These are phyloP conservation scores for Flexamia atlantica DNA, from an alignment of 2,888 invertebrate species.

Conservation along the genomic window DNA sequence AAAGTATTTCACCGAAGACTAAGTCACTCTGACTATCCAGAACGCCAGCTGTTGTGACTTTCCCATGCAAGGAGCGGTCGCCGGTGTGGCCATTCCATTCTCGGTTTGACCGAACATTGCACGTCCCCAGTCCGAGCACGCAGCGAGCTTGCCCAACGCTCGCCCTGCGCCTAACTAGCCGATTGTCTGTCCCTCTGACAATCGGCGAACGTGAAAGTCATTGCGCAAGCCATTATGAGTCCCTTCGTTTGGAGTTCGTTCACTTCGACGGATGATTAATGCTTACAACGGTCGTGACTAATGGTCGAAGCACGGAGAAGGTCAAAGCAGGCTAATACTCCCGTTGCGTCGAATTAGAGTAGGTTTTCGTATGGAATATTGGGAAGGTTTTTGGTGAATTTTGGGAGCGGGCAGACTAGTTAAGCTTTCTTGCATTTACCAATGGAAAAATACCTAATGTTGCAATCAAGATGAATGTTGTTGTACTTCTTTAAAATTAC, in stretches of 20 bases:
- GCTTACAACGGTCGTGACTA: neutral
- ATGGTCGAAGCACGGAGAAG: neutral
- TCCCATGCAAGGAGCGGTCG: slow-evolving; percentile 1
- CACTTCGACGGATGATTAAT: slow-evolving; percentile 10
- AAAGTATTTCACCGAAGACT: slow-evolving; percentile 24
- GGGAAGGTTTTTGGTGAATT: too few species aligned
- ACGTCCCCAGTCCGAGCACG: neutral
- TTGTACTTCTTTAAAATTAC: too few species aligned
- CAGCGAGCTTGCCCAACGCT: neutral
- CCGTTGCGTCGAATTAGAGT: neutral
- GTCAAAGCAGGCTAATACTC: neutral
- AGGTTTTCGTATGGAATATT: too few species aligned
- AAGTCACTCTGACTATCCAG: slow-evolving; percentile 7
- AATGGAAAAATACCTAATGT: too few species aligned
- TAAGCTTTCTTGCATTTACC: too few species aligned
- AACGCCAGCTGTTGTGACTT: slow-evolving; percentile 36
- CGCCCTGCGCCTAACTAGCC: slow-evolving; percentile 23
- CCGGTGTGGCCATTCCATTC: neutral
- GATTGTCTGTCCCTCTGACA: slow-evolving; percentile 16
- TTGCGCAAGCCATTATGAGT: slow-evolving; percentile 34
- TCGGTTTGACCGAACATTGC: slow-evolving; percentile 1
- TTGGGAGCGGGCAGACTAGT: too few species aligned
- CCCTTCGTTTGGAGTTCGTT: slow-evolving; percentile 16
- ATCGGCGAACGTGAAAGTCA: slow-evolving; percentile 27
- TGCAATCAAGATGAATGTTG: too few species aligned